Conservation (phyloP, 2,113 vertebrate genomes). For the Ornithorhynchus anatinus region DNA sequence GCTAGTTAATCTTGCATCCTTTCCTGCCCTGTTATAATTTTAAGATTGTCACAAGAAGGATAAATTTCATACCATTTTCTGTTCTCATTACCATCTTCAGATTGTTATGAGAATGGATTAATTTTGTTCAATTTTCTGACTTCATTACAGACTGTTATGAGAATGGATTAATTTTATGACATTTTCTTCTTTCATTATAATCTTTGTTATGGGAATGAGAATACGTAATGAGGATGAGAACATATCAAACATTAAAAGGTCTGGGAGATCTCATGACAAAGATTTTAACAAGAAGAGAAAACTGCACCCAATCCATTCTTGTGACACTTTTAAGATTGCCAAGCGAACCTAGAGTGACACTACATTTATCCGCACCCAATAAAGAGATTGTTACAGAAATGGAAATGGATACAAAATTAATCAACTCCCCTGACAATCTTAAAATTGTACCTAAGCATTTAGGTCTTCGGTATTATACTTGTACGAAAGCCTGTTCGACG, state of each 20-base stretch:
- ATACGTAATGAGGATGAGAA: conserved; percentile 70
- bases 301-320: conserved; percentile 53
- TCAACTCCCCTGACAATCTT: conserved; percentile 35
- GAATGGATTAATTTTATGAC: conserved; percentile 78
- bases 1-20: conserved; percentile 62
- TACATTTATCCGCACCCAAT: conserved; percentile 55
- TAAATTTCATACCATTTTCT: conserved; percentile 73
- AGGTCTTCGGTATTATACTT: not conserved
- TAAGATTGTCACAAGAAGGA: conserved; percentile 70
- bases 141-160: conserved; percentile 71
- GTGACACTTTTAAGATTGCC: conserved; percentile 58
- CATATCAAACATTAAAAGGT: conserved; percentile 66
- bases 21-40: conserved; percentile 59
- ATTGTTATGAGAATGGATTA: conserved; percentile 71
- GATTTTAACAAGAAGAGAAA: conserved; percentile 63
- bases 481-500: conserved; percentile 6
- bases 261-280: conserved; percentile 64
- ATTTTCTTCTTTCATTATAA: conserved; percentile 77
- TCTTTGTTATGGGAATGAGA: conserved; percentile 75
- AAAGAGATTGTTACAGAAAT: conserved; percentile 58
- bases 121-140: conserved; percentile 75
- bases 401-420: conserved; percentile 49
- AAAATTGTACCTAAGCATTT: conserved; percentile 36
- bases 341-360: conserved; percentile 56
- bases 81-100: conserved; percentile 72